These are phyloP conservation scores for Drosophila diplacantha DNA, from an alignment of 2,888 invertebrate species.

Conservation along the genomic window DNA sequence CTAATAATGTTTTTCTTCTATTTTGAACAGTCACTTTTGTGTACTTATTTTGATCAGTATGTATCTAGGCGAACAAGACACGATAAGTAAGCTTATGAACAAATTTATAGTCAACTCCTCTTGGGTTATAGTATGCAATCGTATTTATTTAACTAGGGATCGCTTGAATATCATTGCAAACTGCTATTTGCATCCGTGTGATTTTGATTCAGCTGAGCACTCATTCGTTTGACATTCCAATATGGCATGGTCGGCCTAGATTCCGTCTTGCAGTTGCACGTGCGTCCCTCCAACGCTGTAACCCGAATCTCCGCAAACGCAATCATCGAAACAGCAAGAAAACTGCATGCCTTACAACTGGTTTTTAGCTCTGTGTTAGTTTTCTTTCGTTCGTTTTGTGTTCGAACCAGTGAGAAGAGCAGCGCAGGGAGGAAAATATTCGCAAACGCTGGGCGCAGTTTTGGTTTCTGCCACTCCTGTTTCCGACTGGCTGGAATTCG, in stretches of 20 bases:
- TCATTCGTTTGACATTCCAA: conserved; percentile 55
- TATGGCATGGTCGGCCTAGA: conserved; percentile 52
- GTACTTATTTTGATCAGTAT: no score
- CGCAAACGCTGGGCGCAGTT: conserved; percentile 43
- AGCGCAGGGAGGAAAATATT: conserved; percentile 7
- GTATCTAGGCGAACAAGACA: not conserved
- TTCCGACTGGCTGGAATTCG: conserved; percentile 47
- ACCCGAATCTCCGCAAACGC: conserved; percentile 49
- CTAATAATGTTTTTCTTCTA: not conserved
- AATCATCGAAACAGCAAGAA: conserved; percentile 42
- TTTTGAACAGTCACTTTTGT: no score
- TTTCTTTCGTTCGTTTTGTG: conserved; percentile 10
- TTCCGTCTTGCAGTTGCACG: conserved; percentile 38
- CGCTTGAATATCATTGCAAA: not conserved
- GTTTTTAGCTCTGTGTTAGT: conserved; percentile 25
- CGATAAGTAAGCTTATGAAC: not conserved
- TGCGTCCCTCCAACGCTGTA: conserved; percentile 29
- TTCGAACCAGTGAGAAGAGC: conserved; percentile 7
- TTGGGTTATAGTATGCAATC: not conserved
- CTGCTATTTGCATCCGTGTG: conserved; percentile 4
- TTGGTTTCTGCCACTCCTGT: conserved; percentile 55
- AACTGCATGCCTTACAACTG: conserved; percentile 50
- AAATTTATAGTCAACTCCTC: not conserved
- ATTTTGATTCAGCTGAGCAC: conserved; percentile 31
- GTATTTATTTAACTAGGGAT: not conserved